These are phyloP conservation scores for Prochilodus magdalenae DNA, from an alignment of 2,113 vertebrate species.

Conservation along the genomic window DNA sequence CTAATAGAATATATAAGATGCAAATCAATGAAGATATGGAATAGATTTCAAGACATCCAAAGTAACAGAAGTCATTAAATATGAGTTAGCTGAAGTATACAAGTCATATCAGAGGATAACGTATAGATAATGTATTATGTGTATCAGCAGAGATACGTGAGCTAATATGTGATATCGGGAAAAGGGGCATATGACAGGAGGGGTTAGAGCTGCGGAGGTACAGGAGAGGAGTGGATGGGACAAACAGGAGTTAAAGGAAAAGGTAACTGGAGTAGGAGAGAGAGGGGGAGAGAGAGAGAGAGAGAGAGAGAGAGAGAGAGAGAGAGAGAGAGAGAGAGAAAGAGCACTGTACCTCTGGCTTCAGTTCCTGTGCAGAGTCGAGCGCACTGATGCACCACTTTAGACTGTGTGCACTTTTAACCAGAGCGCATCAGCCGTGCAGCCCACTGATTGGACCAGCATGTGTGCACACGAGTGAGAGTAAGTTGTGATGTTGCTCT, in stretches of 20 bases:
- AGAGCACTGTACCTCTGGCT: constrained; percentile 22
- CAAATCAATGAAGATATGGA: too few relatives aligned
- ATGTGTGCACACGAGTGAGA: not conserved
- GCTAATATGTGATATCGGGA: not conserved
- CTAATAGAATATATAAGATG: too few relatives aligned
- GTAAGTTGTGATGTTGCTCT: constrained; percentile 23
- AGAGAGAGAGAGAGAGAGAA: not conserved
- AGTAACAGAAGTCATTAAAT: too few relatives aligned
- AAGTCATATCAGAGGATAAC: too few relatives aligned
- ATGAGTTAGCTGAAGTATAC: too few relatives aligned
- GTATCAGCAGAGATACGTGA: not conserved
- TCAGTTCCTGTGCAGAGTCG: constrained; percentile 9
- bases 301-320: not conserved
- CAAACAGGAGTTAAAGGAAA: not conserved
- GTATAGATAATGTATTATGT: too few relatives aligned
- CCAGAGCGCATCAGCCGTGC: not conserved
- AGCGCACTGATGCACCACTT: not conserved
- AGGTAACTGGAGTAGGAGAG: not conserved
- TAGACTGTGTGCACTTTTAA: not conserved
- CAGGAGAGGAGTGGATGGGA: not conserved
- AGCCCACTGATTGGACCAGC: not conserved
- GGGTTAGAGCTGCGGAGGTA: not conserved
- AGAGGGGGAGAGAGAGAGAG: too few relatives aligned
- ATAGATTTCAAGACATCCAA: too few relatives aligned
- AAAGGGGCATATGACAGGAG: too few relatives aligned